These are phyloP conservation scores for Chaetorhynchus papuensis DNA, from an alignment of 2,113 vertebrate genomes.

Conservation along the genomic window DNA sequence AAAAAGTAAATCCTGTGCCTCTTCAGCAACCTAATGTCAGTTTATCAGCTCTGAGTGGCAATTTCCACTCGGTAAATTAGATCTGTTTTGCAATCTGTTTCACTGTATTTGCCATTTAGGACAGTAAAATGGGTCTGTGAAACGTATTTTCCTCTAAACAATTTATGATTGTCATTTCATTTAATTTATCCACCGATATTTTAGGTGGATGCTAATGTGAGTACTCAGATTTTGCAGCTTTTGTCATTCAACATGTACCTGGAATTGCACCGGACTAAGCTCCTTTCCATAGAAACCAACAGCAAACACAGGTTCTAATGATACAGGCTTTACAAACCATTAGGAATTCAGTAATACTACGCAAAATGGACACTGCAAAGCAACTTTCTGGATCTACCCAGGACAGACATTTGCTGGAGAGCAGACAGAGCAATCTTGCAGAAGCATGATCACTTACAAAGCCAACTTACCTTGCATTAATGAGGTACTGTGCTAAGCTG, in stretches of 20 bases:
- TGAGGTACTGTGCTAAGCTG: conserved; percentile 94
- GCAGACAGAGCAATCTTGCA: conserved; percentile 1
- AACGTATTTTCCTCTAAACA: background rate
- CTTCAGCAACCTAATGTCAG: background rate
- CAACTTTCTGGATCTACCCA: conserved; percentile 23
- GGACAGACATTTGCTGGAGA: conserved; percentile 30
- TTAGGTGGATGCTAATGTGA: background rate
- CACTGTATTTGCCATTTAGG: conserved; percentile 33
- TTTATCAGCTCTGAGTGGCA: conserved; percentile 1
- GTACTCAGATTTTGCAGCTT: background rate
- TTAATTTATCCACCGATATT: background rate
- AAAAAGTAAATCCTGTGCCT: background rate
- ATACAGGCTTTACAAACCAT: background rate
- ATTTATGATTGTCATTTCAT: background rate
- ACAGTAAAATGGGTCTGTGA: background rate
- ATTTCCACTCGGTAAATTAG: conserved; percentile 45
- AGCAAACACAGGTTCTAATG: background rate
- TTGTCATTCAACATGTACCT: background rate
- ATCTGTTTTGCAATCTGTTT: conserved; percentile 39
- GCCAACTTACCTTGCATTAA: conserved; percentile 88
- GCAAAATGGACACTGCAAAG: conserved; percentile 35
- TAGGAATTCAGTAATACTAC: background rate
- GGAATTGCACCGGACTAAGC: background rate
- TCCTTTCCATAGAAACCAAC: background rate
- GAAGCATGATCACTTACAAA: conserved; percentile 46